These are phyloP conservation scores for Diplolepis rosae DNA, from an alignment of 2,888 invertebrate species.

Conservation along the genomic window DNA sequence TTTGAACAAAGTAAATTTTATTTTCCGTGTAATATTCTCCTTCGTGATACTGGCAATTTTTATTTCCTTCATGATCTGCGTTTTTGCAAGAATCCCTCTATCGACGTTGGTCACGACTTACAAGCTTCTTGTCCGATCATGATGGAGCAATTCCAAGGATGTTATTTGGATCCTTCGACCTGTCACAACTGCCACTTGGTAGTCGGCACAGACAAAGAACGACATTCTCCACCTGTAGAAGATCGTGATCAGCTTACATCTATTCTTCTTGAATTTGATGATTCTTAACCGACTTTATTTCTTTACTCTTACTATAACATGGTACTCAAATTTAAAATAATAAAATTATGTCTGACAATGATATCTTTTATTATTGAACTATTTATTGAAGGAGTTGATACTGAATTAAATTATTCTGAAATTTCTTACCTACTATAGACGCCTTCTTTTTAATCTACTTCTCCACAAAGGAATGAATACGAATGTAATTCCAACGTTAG, in stretches of 20 bases:
- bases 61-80: background rate
- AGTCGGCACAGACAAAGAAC: conserved; percentile 21
- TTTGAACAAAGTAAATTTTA: too few relatives aligned
- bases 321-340: background rate
- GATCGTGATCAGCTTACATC: conserved; percentile 30
- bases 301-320: background rate
- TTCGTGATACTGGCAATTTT: background rate
- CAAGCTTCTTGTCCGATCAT: conserved; percentile 19
- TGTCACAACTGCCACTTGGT: conserved; percentile 27
- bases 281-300: background rate
- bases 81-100: background rate
- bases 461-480: too few relatives aligned
- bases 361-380: too few relatives aligned
- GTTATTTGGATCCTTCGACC: conserved; percentile 18
- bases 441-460: background rate
- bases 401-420: background rate
- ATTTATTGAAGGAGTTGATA: too few relatives aligned
- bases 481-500: background rate
- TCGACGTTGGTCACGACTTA: background rate
- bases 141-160: conserved; percentile 14
- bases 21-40: too few relatives aligned
- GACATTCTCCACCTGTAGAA: conserved; percentile 12
- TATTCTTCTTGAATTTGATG: conserved; percentile 6
- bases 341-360: background rate
- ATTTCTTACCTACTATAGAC: background rate